Percentiles rank a stretch among this genome's conserved stretches.
Conservation (phyloP, 2,888 invertebrate species). For the Agrochola macilenta region DNA sequence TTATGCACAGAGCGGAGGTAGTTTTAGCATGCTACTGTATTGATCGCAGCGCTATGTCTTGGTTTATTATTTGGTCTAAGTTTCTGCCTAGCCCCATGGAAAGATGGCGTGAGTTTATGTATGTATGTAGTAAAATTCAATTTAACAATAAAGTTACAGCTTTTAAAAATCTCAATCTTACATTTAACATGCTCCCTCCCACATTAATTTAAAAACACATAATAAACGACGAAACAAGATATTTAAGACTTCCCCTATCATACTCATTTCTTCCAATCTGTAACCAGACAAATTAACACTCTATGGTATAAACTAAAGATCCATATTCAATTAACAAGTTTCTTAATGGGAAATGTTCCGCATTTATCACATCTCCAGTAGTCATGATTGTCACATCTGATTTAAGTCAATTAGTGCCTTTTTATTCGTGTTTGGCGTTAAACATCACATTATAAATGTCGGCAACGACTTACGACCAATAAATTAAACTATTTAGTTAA, state of each 20-base stretch:
- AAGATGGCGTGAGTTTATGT: neutral
- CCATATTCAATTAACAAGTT: slow-evolving; percentile 19
- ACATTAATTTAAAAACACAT: slow-evolving; percentile 21
- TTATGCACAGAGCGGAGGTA: too few species aligned
- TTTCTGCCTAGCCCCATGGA: neutral
- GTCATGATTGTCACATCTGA: slow-evolving; percentile 70
- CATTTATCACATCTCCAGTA: slow-evolving; percentile 65
- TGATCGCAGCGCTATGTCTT: too few species aligned
- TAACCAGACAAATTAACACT: slow-evolving; percentile 3
- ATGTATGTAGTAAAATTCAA: neutral
- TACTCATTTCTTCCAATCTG: neutral
- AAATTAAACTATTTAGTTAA: slow-evolving; percentile 66
- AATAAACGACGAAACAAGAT: slow-evolving; percentile 36
- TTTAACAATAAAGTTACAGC: neutral
- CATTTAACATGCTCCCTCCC: neutral
- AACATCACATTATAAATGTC: slow-evolving; percentile 61
- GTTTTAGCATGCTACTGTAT: too few species aligned
- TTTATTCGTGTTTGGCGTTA: slow-evolving; percentile 61
- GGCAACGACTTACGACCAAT: slow-evolving; percentile 56
- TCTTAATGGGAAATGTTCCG: slow-evolving; percentile 53
- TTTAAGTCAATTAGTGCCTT: slow-evolving; percentile 73
- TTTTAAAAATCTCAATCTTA: neutral
- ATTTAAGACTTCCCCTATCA: slow-evolving; percentile 20
- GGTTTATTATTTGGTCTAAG: too few species aligned
- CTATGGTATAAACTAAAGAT: neutral